phyloP scores from a whole-genome alignment of 2,797 vertebrate species.

The Microchirus variegatus region DNA sequence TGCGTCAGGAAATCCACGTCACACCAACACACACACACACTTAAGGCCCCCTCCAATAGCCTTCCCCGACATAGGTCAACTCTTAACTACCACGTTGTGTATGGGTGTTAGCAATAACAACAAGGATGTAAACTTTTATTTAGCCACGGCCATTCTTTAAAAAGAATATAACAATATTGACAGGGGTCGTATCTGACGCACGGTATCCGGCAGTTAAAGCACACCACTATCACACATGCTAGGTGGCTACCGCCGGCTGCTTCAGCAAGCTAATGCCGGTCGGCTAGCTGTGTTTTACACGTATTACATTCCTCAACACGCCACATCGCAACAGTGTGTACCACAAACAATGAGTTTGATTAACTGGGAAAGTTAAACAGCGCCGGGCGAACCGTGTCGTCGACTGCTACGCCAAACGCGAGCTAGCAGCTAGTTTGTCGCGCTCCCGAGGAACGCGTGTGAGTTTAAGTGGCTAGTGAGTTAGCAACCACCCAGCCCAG shows the following conservation, averaged over 20 bases:
- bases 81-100: background rate
- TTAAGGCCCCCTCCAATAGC: background rate
- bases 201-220: slow-evolving; percentile 3
- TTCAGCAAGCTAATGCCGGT: slow-evolving; percentile 43
- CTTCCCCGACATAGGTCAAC: background rate
- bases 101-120: background rate
- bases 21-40: slow-evolving; percentile 18
- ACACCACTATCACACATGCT: slow-evolving; percentile 29
- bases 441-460: slow-evolving; percentile 50
- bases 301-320: background rate
- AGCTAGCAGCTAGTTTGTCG: slow-evolving; percentile 14
- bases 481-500: slow-evolving; percentile 40
- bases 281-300: slow-evolving; percentile 1
- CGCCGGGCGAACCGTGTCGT: background rate
- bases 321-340: too few species aligned
- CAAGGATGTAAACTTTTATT: too few species aligned
- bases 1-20: slow-evolving; percentile 62
- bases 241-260: slow-evolving; percentile 16
- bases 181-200: background rate
- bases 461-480: slow-evolving; percentile 25
- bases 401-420: background rate
- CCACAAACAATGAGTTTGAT: fast-evolving
- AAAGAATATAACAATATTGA: too few species aligned
- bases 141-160: too few species aligned
- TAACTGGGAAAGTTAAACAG: fast-evolving